Base-by-base conservation (phyloP, 30 jellyfish, hydroid and myxozoan species). In the Hydractinia symbiolongicarpus region DNA sequence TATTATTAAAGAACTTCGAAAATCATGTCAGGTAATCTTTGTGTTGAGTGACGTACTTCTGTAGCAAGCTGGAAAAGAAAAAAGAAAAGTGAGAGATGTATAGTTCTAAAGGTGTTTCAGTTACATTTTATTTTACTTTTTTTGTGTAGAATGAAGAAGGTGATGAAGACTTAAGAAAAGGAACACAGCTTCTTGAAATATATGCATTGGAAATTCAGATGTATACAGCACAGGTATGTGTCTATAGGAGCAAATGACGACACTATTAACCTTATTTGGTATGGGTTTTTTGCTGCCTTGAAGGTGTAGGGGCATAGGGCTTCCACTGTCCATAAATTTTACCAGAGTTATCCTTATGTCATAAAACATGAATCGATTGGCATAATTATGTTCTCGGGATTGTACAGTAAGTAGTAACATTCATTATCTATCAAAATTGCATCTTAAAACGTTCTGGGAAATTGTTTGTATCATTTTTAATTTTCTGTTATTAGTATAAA, bases 191-290 rank as follows among this genome's bases (percentile, higher is more conserved):
- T 66, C 77, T 90, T 5, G 97, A 90, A 73, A 90, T 90, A 17
- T 90, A 86, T 78, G 97, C 97, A 5, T 83, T 90, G 30, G 97
- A 90, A 72, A 90, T 90, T n/a, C 97, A 90, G 64, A 90, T 90
- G 97, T 90, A 85, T 77, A 90, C 97, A 4, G 95, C 97, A 55
- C 97, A 90, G 97, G 97, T 90, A 21, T 19, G 67, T 54, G 44
- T 30, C 44, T 30, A 30, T 30, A 2, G 44, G 15, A 50, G 30
- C 4, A 62, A 4, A 19, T 71, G 84, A 3, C 19, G 15, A 17
- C 69, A 58, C 16, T 58, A 17, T 58, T 11, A 13, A 13, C 69
- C 69, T 0, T 58, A 11, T 58, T 17, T 58, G 15, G 15, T 11
- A 17, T 30, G 44, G 44, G 44, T 2, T 30, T 30, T 30, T 30